phyloP scores from a whole-genome alignment of 2,888 invertebrate species.

The Taphrorychus bicolor region DNA sequence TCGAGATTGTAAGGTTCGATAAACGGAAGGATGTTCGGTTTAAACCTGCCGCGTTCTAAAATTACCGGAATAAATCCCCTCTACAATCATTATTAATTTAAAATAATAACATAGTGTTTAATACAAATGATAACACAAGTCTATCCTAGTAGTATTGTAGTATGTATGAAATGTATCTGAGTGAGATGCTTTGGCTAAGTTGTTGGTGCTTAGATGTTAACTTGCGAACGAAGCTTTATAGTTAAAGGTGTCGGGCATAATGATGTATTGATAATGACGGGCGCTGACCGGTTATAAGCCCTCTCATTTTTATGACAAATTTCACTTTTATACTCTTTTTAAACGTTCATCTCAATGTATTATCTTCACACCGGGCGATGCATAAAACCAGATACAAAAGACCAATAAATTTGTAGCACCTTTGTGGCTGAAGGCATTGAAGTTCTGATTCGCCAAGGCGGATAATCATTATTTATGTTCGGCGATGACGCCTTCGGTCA shows the following conservation, averaged over 20 bases:
- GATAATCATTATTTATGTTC: neutral
- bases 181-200: neutral
- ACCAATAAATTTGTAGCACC: neutral
- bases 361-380: neutral
- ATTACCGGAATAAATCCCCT: neutral
- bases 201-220: too few species aligned
- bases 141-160: too few species aligned
- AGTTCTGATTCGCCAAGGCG: neutral
- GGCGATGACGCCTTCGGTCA: neutral
- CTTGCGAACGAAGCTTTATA: neutral
- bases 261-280: conserved; percentile 28
- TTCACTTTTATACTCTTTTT: neutral
- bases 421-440: too few species aligned
- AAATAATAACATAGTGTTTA: too few species aligned
- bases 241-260: conserved; percentile 30
- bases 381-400: too few species aligned
- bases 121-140: too few species aligned
- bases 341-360: neutral
- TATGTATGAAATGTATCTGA: too few species aligned
- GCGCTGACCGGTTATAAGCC: conserved; percentile 17
- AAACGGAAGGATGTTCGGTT: conserved; percentile 38
- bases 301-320: neutral
- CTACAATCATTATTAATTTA: too few species aligned
- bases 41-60: conserved; percentile 8
- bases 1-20: conserved; percentile 44